Evolutionary conservation across 2,888 invertebrate genomes (phyloP).

Genomic region (Malachius bipustulatus): DNA sequence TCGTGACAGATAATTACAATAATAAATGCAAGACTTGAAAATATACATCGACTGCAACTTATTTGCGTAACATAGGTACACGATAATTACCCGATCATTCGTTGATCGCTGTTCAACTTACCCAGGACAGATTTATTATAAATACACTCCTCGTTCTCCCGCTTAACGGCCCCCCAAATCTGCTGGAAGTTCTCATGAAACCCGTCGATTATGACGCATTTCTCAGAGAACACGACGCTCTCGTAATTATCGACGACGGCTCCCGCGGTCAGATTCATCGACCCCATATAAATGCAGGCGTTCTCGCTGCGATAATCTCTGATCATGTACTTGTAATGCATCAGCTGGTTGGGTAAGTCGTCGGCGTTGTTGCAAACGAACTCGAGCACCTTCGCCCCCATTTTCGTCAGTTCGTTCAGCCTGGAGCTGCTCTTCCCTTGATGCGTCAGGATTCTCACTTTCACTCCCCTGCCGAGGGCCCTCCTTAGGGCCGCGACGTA

Average conservation of each 20-base stretch:
- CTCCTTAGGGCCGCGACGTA: not conserved
- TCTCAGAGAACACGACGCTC: not conserved
- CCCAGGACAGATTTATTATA: too few relatives aligned
- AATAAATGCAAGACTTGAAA: too few relatives aligned
- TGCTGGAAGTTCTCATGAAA: not conserved
- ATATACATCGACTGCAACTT: too few relatives aligned
- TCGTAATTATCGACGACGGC: not conserved
- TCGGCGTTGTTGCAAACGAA: not conserved
- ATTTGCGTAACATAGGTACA: too few relatives aligned
- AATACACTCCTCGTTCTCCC: too few relatives aligned
- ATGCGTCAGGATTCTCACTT: not conserved
- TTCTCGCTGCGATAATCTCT: not conserved
- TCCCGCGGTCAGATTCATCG: not conserved
- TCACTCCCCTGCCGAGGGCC: not conserved
- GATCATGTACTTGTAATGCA: slow-evolving; percentile 1
- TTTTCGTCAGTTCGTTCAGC: not conserved
- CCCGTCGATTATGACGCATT: not conserved
- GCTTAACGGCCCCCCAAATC: too few relatives aligned
- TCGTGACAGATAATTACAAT: too few relatives aligned
- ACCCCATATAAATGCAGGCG: not conserved
- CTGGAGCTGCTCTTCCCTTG: not conserved
- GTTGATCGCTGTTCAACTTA: too few relatives aligned
- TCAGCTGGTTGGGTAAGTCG: not conserved
- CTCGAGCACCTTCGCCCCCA: not conserved
- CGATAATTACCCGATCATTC: too few relatives aligned